Base-by-base conservation (phyloP, 2,888 invertebrate genomes). In the Sesia apiformis region DNA sequence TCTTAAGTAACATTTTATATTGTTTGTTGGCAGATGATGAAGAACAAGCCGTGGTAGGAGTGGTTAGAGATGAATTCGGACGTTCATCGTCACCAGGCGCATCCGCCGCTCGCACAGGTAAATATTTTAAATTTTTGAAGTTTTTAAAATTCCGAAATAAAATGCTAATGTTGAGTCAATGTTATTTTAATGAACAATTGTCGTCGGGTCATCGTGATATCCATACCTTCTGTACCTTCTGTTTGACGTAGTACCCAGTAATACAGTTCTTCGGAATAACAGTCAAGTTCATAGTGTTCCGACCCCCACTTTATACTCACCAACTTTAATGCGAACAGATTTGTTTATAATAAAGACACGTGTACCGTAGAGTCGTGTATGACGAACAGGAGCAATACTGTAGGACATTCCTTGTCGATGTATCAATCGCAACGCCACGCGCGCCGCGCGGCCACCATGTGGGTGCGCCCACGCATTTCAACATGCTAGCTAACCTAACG, bases 31-130 rank as follows among this genome's bases (percentile, higher is more conserved):
- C 82, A 89, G 88, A 87, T 82, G 76, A 88, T 86, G 88, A 80
- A 69, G 85, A 75, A 77, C 76, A 74, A 77, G 71, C 72, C 65
- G 70, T 78, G 74, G 77, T 81, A 78, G 83, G 76, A 76, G 74
- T 62, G 70, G 77, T 75, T 70, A 79, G 86, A 78, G 69, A 89
- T 89, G 89, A 89, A 89, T 83, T 89, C 89, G 72, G 89, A 89
- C 84, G 83, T 89, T 66, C 89, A 89, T 61, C 87, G 89, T 66
- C 89, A 89, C 67, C 89, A 88, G 81, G 87, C 89, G 72, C 89
- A 89, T 76, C 85, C 87, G 78, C 87, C 89, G 72, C 78, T 89
- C 60, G 83, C 84, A 66, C 89, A 89, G 87, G 89, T 89, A 83
- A 53, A 43, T 55, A 50, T 54, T 52, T 8, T 3, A 46, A 46